A percentile compares a stretch with the other conserved stretches of the same genome.
phyloP scores from a whole-genome alignment of 2,797 vertebrate species.

The Philypnodon macrostomus region DNA sequence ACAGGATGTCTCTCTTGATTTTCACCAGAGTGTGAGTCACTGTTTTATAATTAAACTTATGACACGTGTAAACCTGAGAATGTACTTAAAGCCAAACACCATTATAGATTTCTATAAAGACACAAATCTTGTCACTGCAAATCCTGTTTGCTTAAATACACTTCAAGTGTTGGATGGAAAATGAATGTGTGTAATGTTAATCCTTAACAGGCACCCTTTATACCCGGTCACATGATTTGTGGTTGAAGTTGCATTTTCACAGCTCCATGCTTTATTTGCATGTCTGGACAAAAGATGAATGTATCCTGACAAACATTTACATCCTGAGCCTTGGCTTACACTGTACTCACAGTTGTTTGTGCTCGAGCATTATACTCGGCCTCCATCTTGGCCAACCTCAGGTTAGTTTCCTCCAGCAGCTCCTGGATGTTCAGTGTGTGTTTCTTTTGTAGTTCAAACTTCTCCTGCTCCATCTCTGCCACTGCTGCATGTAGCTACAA shows the following conservation, averaged over 20 bases:
- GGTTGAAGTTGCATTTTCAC: conserved; percentile 1
- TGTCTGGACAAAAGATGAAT: neutral
- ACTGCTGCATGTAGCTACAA: conserved; percentile 82
- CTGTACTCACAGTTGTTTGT: conserved; percentile 80
- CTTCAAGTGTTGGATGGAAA: conserved; percentile 13
- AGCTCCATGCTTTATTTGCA: neutral
- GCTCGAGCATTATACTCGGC: conserved; percentile 79
- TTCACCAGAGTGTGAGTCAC: conserved; percentile 19
- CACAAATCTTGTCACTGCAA: conserved; percentile 7
- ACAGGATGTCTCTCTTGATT: conserved; percentile 42
- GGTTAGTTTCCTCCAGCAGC: conserved; percentile 87
- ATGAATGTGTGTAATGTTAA: conserved; percentile 18
- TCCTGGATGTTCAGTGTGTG: conserved; percentile 89
- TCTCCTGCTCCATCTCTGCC: conserved; percentile 91
- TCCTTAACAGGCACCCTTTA: conserved; percentile 11
- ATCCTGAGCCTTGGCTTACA: neutral
- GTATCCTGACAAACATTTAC: conserved; percentile 1
- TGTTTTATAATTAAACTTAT: conserved; percentile 20
- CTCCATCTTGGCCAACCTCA: conserved; percentile 87
- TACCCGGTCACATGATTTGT: conserved; percentile 8
- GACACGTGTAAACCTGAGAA: conserved; percentile 11
- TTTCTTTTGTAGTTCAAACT: conserved; percentile 85
- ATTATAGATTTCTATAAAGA: conserved; percentile 15
- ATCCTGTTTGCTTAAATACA: conserved; percentile 38
- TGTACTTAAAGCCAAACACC: conserved; percentile 16